These are phyloP conservation scores for Ceratothoa steindachneri DNA, from an alignment of 2,888 invertebrate genomes.

Conservation along the genomic window DNA sequence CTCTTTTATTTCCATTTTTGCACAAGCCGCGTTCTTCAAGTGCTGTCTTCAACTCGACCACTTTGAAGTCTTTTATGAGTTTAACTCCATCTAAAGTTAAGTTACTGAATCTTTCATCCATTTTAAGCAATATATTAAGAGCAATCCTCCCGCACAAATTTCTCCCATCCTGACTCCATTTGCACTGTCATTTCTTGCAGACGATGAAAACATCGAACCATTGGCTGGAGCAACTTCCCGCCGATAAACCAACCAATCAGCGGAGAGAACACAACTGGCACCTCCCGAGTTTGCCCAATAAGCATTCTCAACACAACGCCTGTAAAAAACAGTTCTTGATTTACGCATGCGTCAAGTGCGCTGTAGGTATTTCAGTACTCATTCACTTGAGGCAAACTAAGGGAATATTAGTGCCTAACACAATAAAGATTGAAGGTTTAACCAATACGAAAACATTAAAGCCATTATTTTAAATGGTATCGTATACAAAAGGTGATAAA, in stretches of 20 bases:
- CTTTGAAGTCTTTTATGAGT: constrained; percentile 45
- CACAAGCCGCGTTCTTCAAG: constrained; percentile 39
- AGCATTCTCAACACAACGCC: background rate
- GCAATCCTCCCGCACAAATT: background rate
- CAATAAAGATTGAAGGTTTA: too few species aligned
- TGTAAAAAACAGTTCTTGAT: background rate
- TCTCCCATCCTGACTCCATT: constrained; percentile 15
- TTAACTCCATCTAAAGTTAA: constrained; percentile 44
- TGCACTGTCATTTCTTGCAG: constrained; percentile 11
- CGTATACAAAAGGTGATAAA: too few species aligned
- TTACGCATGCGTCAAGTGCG: background rate
- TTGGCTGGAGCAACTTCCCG: background rate
- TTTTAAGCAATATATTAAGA: constrained; percentile 11
- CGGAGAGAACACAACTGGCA: background rate
- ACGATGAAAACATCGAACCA: constrained; percentile 1
- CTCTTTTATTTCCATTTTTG: constrained; percentile 45
- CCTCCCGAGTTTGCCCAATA: background rate
- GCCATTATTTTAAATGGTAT: too few species aligned
- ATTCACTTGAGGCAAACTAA: background rate
- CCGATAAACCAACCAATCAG: constrained; percentile 2
- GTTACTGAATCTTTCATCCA: constrained; percentile 39
- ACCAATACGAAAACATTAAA: too few species aligned
- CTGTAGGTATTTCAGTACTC: too few species aligned
- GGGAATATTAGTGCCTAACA: background rate
- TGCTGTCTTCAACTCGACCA: constrained; percentile 43